Conservation (phyloP, 2,888 invertebrate species). For the Sinelater perroti region DNA sequence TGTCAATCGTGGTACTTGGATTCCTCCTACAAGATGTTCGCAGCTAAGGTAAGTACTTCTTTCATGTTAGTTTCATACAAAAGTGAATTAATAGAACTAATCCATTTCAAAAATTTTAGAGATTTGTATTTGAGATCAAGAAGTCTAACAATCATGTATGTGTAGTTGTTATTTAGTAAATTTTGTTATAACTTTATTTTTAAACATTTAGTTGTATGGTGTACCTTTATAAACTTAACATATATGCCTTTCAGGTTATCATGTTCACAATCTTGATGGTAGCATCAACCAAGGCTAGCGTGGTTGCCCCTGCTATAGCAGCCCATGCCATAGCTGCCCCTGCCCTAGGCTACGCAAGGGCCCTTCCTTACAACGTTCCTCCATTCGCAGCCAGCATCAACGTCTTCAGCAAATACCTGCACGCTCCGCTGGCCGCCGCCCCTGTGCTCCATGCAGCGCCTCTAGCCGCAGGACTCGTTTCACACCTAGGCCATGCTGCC, state of each 20-base stretch:
- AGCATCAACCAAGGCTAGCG: slow-evolving; percentile 4
- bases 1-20: too few species aligned
- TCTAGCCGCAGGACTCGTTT: neutral
- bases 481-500: neutral
- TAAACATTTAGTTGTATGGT: too few species aligned
- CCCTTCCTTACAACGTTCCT: slow-evolving; percentile 70
- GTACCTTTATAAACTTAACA: too few species aligned
- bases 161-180: too few species aligned
- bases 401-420: slow-evolving; percentile 60
- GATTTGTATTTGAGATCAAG: too few species aligned
- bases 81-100: too few species aligned
- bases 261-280: neutral
- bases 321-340: slow-evolving; percentile 43
- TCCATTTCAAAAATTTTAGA: too few species aligned
- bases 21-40: too few species aligned
- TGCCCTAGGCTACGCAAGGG: slow-evolving; percentile 59
- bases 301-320: slow-evolving; percentile 19
- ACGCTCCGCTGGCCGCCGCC: slow-evolving; percentile 47
- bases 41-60: too few species aligned
- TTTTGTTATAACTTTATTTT: too few species aligned
- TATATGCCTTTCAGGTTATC: slow-evolving; percentile 15
- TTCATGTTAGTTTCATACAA: too few species aligned
- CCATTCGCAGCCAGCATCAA: slow-evolving; percentile 71
- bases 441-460: slow-evolving; percentile 57
- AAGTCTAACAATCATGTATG: too few species aligned